A percentile compares a stretch with the other conserved stretches of the same genome.
Evolutionary conservation across 2,888 invertebrate genomes (phyloP).

Genomic region (Smittia aterrima): DNA sequence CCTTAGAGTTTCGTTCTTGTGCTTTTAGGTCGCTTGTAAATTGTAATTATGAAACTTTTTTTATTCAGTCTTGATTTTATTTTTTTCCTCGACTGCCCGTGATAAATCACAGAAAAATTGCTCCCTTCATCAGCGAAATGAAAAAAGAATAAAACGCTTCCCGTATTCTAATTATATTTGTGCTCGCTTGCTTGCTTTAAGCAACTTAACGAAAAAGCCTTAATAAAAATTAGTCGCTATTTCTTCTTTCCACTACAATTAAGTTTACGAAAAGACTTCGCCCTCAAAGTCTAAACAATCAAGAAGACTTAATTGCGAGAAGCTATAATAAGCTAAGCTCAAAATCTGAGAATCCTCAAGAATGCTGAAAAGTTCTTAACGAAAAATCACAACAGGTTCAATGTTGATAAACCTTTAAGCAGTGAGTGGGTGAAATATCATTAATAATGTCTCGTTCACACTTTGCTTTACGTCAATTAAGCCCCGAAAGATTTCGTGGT

Average conservation of each 20-base stretch:
- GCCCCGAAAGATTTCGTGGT: slow-evolving; percentile 17
- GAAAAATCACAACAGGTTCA: slow-evolving; percentile 27
- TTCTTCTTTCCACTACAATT: not conserved
- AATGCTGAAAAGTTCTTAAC: not conserved
- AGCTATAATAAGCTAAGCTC: not conserved
- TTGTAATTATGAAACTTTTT: slow-evolving; percentile 35
- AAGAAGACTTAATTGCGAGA: not conserved
- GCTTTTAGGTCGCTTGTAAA: slow-evolving; percentile 10
- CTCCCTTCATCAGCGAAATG: not conserved
- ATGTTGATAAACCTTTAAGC: not conserved
- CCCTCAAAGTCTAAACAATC: not conserved
- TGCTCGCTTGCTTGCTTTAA: not conserved
- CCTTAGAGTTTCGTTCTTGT: slow-evolving; percentile 13
- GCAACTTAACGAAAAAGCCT: too few species aligned
- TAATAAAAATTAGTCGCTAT: not conserved
- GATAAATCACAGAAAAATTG: slow-evolving; percentile 7
- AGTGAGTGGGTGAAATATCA: slow-evolving; percentile 35
- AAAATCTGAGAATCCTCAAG: not conserved
- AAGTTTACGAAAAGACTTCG: not conserved
- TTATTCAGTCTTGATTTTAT: not conserved
- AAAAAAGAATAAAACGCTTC: slow-evolving; percentile 12
- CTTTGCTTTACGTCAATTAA: slow-evolving; percentile 37
- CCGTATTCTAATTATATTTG: slow-evolving; percentile 12
- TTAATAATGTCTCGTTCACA: slow-evolving; percentile 41
- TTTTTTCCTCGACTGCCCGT: not conserved